phyloP scores from a whole-genome alignment of 2,888 invertebrate species.

The Tinea pellionella region DNA sequence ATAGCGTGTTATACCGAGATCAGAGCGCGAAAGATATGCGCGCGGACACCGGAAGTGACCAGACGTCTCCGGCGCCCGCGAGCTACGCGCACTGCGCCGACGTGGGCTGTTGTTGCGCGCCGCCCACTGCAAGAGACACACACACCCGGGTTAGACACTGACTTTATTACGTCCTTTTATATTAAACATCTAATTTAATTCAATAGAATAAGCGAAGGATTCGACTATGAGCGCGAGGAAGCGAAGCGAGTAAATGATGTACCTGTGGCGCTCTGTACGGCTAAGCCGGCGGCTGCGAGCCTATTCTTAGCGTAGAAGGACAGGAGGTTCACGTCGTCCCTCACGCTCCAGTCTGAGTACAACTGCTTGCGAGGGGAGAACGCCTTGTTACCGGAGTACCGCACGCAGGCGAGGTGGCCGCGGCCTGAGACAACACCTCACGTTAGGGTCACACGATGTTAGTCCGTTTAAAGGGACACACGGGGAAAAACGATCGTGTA shows the following conservation, averaged over 20 bases:
- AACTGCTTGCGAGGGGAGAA: constrained; percentile 81
- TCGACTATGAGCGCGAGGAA: constrained; percentile 38
- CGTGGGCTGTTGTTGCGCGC: constrained; percentile 66
- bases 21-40: constrained; percentile 46
- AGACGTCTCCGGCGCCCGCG: constrained; percentile 59
- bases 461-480: not conserved
- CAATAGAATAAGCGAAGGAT: constrained; percentile 42
- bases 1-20: constrained; percentile 60
- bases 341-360: constrained; percentile 79
- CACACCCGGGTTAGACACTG: constrained; percentile 65
- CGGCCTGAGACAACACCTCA: constrained; percentile 74
- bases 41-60: constrained; percentile 26
- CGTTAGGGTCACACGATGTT: constrained; percentile 42
- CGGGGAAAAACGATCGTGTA: not conserved
- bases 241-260: constrained; percentile 41
- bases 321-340: constrained; percentile 86
- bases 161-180: constrained; percentile 25
- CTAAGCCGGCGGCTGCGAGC: constrained; percentile 71
- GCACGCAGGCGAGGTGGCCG: constrained; percentile 86
- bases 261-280: constrained; percentile 64
- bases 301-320: constrained; percentile 89
- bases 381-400: constrained; percentile 84
- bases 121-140: constrained; percentile 70
- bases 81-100: constrained; percentile 70
- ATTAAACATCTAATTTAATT: constrained; percentile 30